Base-by-base conservation (phyloP, 2,113 vertebrate genomes). In the Henicopernis longicauda region DNA sequence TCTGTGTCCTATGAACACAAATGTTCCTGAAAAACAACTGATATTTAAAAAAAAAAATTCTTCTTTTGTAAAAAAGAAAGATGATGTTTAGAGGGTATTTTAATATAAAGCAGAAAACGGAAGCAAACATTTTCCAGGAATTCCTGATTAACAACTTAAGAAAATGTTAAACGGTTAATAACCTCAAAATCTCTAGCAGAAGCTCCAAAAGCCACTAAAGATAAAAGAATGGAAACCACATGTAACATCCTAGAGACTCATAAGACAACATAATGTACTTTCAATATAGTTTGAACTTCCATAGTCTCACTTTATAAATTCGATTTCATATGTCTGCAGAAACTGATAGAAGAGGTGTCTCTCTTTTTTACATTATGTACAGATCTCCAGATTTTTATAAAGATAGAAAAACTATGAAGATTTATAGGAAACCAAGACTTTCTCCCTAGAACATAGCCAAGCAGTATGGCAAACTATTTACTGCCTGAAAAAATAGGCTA, bases 191-290 rank as follows among this genome's bases (percentile, higher is more conserved):
- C 32, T 91, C 49, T 27, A 84, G 32, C 77, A 95, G 40, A 94
- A 86, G 85, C 66, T 71, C 82, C 32, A 65, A 78, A 97, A 94
- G 61, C 27, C 20, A 77, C 23, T 71, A 16, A 57, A 86, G 65
- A 82, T 59, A 90, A 86, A 92, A 89, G 66, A 91, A 91, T 45
- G 57, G 38, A 95, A 96, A 61, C n/a, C 73, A 83, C 23, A 82
- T 21, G 20, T 14, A 65, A 90, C 66, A 90, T 23, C 70, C 79
- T 76, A 55, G 65, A 83, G n/a, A 50, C 47, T 77, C 45, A 23
- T 8, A 63, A 38, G 50, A 71, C n/a, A 76, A 52, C 8, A 31
- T 44, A 80, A 87, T 31, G 32, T 90, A 50, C 38, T 93, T 91
- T 79, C 45, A 84, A 61, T 74, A 62, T 5, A 83, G 31, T 78